Base-by-base conservation (phyloP, 2,888 invertebrate species). In the Epinotia nisella region DNA sequence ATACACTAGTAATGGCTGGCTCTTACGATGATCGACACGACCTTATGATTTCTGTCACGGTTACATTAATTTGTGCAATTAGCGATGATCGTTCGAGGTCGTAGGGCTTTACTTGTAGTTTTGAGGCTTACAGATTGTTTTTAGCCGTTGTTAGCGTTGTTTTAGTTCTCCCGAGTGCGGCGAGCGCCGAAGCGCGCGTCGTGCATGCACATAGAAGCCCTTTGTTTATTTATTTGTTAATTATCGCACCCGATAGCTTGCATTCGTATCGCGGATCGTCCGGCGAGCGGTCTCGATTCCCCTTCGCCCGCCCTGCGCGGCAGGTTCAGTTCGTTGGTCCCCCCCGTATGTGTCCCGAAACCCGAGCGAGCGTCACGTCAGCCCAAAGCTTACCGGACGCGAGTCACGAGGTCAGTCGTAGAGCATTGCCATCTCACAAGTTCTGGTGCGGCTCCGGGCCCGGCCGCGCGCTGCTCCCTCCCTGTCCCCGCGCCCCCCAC, bases 91-190 rank as follows among this genome's bases (percentile, higher is more conserved):
- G 93, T 91, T 90, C 90, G 92, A 91, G 90, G 90, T 92, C 93
- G 92, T 92, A 92, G 93, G 94, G 94, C 94, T 93, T 93, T 92
- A 93, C 91, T 91, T 92, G 94, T 94, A 94, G 94, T 93, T 92
- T 93, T 93, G 94, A 94, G 94, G 94, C 94, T 94, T 94, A 90
- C 91, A 90, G 90, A 93, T 92, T 93, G 93, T 93, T 94, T 89
- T 93, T 94, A 93, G 92, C 93, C 93, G 92, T 92, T 92, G 91
- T 92, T 92, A 93, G 93, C 91, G 90, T 93, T 93, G 92, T 92
- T 90, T 92, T 92, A 92, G 93, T 91, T 90, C 82, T 89, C 89
- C 91, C 88, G 89, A 91, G 93, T 91, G 92, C 92, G 93, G 90
- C 92, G 91, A 89, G 90, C 92, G 93, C 91, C 89, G 87, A 86